Conservation (phyloP, 2,888 invertebrate genomes). For the Drosophila testacea region DNA sequence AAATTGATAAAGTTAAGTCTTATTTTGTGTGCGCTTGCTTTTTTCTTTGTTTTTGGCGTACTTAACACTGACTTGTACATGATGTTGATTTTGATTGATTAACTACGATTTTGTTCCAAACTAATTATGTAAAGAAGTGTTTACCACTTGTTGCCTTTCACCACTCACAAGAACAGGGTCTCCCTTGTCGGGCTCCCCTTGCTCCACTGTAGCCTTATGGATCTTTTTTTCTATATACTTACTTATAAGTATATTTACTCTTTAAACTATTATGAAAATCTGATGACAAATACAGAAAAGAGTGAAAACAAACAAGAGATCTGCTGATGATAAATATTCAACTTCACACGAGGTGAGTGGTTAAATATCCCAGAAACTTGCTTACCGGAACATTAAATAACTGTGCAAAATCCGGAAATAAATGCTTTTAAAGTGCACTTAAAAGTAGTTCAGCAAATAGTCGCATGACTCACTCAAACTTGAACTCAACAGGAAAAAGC, state of each 20-base stretch:
- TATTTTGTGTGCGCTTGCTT: too few species aligned
- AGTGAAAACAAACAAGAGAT: constrained; percentile 1
- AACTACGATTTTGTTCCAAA: too few species aligned
- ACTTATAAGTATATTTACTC: background rate
- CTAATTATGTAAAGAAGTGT: too few species aligned
- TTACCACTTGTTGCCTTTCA: too few species aligned
- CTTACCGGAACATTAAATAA: constrained; percentile 45
- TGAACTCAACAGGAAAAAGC: constrained; percentile 37
- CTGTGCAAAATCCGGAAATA: constrained; percentile 70
- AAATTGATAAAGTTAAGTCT: background rate
- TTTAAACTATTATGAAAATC: background rate
- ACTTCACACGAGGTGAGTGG: constrained; percentile 16
- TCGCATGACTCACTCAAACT: constrained; percentile 28
- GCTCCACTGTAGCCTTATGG: too few species aligned
- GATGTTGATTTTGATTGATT: too few species aligned
- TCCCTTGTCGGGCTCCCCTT: too few species aligned
- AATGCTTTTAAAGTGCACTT: constrained; percentile 67
- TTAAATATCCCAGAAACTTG: constrained; percentile 32
- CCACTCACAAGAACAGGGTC: too few species aligned
- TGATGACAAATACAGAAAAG: constrained; percentile 1
- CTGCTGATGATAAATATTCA: constrained; percentile 13
- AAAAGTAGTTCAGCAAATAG: constrained; percentile 69
- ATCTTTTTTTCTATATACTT: background rate
- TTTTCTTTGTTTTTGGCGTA: background rate
- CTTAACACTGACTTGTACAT: background rate